Conservation (phyloP, 2,797 vertebrate species). For the Xerus rutilus region DNA sequence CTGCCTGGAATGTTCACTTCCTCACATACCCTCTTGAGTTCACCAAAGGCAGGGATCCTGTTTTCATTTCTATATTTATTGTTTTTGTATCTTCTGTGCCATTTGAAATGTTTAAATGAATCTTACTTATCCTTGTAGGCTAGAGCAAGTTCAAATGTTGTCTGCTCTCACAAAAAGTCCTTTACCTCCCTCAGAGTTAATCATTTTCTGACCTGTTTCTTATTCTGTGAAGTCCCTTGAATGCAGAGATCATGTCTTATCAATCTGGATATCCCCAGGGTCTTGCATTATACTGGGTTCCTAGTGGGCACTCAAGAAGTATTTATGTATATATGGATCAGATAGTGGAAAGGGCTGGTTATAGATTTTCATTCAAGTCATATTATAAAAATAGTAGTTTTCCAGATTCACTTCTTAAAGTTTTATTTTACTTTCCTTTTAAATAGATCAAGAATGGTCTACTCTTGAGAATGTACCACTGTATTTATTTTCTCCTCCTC, state of each 20-base stretch:
- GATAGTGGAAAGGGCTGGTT: background rate
- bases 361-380: background rate
- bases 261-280: background rate
- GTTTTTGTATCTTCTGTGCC: background rate
- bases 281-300: background rate
- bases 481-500: background rate
- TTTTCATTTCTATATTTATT: background rate
- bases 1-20: background rate
- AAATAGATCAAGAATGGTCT: background rate
- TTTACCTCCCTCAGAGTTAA: background rate
- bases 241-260: background rate
- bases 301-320: background rate
- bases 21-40: background rate
- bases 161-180: background rate
- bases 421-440: constrained; percentile 34
- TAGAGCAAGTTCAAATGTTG: background rate
- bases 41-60: background rate
- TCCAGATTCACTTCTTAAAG: background rate
- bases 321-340: background rate
- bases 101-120: background rate
- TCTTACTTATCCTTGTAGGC: background rate
- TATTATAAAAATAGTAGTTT: background rate
- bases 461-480: background rate
- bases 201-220: background rate
- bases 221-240: background rate